Evolutionary conservation across 92 coral and sea anemone genomes (phyloP).

Genomic region (Parazoanthus atlanticus): DNA sequence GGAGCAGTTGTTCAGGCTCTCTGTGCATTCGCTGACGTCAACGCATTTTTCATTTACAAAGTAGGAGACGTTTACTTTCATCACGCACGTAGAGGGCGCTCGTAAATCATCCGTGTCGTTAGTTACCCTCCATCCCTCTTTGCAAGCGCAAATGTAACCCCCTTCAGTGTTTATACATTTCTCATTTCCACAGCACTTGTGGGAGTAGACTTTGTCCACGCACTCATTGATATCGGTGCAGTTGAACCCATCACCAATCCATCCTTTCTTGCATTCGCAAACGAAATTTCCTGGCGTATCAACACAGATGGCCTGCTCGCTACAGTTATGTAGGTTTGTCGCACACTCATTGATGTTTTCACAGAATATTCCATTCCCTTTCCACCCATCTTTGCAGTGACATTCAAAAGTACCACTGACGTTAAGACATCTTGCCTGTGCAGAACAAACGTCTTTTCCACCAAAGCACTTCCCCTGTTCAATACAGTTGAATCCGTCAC

Average conservation of each 20-base stretch:
- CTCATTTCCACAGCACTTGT: slow-evolving; percentile 60
- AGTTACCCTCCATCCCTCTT: slow-evolving; percentile 53
- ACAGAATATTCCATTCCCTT: slow-evolving; percentile 69
- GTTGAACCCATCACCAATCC: slow-evolving; percentile 55
- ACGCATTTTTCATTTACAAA: slow-evolving; percentile 28
- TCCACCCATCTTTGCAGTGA: slow-evolving; percentile 61
- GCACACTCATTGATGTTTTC: slow-evolving; percentile 67
- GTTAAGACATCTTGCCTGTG: slow-evolving; percentile 52
- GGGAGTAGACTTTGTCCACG: slow-evolving; percentile 4
- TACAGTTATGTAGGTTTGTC: slow-evolving; percentile 47
- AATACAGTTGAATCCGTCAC: slow-evolving; percentile 65
- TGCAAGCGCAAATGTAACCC: slow-evolving; percentile 55
- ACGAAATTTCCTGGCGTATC: slow-evolving; percentile 53
- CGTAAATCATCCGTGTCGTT: slow-evolving; percentile 19
- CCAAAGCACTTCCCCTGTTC: slow-evolving; percentile 64
- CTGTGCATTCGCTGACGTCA: slow-evolving; percentile 65
- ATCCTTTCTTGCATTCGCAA: slow-evolving; percentile 58
- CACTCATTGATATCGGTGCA: slow-evolving; percentile 67
- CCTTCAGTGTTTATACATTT: slow-evolving; percentile 66
- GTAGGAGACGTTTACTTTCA: slow-evolving; percentile 16
- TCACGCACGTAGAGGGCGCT: slow-evolving; percentile 15
- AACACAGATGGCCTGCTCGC: slow-evolving; percentile 49
- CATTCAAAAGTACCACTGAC: slow-evolving; percentile 66
- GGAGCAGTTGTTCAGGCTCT: slow-evolving; percentile 63
- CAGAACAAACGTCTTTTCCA: slow-evolving; percentile 55